Conservation (phyloP, 2,888 invertebrate species). For the Stramonita haemastoma region DNA sequence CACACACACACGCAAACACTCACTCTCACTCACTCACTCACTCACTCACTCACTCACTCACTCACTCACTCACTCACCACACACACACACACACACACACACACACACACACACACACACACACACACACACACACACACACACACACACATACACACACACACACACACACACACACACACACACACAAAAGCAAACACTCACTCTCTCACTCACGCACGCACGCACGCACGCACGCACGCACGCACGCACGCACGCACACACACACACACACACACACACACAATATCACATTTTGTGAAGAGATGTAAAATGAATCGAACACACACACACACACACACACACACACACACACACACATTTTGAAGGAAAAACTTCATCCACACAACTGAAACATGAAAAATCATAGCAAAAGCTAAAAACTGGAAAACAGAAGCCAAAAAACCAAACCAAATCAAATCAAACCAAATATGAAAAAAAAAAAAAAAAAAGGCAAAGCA, state of each 20-base stretch:
- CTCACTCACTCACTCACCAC: too few species aligned
- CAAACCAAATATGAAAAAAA: not conserved
- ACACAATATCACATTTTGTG: too few species aligned
- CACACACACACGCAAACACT: slow-evolving; percentile 11
- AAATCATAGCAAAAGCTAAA: not conserved
- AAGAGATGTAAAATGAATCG: too few species aligned
- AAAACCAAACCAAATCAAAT: not conserved
- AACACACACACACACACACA: too few species aligned
- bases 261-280: too few species aligned
- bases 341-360: not conserved
- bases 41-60: not conserved
- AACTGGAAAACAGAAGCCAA: not conserved
- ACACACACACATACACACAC: not conserved
- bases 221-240: too few species aligned
- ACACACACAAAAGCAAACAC: too few species aligned
- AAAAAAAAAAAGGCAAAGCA: not conserved
- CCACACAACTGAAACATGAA: not conserved
- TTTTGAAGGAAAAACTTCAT: too few species aligned
- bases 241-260: not conserved
- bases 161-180: slow-evolving; percentile 18
- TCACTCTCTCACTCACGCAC: too few species aligned
- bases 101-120: not conserved
- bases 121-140: not conserved
- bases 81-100: not conserved
- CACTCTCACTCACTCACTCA: slow-evolving; percentile 9